These are phyloP conservation scores for Nephrocerus scutellatus DNA, from an alignment of 2,888 invertebrate genomes.

Conservation along the genomic window DNA sequence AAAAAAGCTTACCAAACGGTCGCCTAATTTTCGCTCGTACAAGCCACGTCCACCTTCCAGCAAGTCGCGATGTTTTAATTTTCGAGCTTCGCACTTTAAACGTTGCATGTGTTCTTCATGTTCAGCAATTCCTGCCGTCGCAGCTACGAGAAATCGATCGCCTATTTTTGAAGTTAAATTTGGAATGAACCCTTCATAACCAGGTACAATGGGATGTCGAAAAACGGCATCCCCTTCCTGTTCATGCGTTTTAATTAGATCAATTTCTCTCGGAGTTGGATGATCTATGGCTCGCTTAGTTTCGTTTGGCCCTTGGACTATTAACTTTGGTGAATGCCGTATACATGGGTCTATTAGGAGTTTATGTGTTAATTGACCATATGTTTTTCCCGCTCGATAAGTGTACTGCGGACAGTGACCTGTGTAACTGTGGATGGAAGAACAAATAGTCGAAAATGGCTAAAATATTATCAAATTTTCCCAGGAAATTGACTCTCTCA, in stretches of 20 bases:
- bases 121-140: conserved; percentile 65
- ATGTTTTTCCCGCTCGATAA: conserved; percentile 67
- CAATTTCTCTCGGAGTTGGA: conserved; percentile 60
- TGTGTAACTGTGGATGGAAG: conserved; percentile 55
- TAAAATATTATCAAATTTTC: conserved; percentile 2
- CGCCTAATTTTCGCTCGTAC: conserved; percentile 35
- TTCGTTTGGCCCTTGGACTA: conserved; percentile 52
- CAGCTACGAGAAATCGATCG: conserved; percentile 63
- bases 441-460: conserved; percentile 1
- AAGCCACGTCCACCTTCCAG: conserved; percentile 33
- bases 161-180: conserved; percentile 60
- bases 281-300: conserved; percentile 49
- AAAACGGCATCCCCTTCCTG: conserved; percentile 62
- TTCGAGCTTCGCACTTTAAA: conserved; percentile 50
- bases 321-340: conserved; percentile 63
- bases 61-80: conserved; percentile 33
- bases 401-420: conserved; percentile 71
- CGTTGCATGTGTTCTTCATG: conserved; percentile 59
- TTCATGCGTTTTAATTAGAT: conserved; percentile 58
- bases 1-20: conserved; percentile 35
- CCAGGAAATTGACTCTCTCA: conserved; percentile 35
- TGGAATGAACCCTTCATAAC: conserved; percentile 63
- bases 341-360: conserved; percentile 66
- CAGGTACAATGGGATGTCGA: conserved; percentile 66
- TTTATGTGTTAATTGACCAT: conserved; percentile 67